These are phyloP conservation scores for Brachionus paranguensis DNA, from an alignment of 1,140 invertebrate species.

Conservation along the genomic window DNA sequence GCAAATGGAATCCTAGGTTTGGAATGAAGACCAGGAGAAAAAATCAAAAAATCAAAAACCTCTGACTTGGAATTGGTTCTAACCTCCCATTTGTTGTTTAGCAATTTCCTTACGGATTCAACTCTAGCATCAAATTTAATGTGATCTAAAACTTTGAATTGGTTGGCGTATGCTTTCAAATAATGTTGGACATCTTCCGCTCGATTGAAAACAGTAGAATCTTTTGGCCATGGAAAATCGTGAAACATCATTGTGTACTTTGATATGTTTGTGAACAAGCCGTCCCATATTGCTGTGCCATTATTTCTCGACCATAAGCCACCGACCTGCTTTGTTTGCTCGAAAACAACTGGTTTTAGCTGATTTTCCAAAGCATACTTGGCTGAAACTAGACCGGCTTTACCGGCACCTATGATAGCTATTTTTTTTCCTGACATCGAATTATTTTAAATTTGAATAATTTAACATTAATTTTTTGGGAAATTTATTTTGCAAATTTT, in stretches of 20 bases:
- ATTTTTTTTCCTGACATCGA: neutral
- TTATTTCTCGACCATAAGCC: conserved; percentile 15
- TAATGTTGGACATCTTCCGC: conserved; percentile 74
- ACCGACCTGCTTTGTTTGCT: neutral
- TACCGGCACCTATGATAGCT: conserved; percentile 31
- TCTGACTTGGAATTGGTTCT: neutral
- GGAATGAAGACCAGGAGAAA: neutral
- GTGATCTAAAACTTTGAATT: neutral
- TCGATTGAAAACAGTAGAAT: conserved; percentile 66
- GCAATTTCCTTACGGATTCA: neutral
- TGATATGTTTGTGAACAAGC: conserved; percentile 70
- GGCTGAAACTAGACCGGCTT: conserved; percentile 13
- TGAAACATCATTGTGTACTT: conserved; percentile 84
- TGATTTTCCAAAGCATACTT: neutral
- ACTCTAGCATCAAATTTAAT: neutral
- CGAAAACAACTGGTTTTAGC: conserved; percentile 27
- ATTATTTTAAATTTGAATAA: neutral
- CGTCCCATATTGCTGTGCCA: neutral
- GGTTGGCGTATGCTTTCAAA: conserved; percentile 67
- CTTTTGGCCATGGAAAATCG: conserved; percentile 67
- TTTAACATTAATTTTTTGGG: neutral
- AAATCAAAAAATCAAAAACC: conserved; percentile 1
- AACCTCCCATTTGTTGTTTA: neutral
- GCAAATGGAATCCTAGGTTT: neutral
- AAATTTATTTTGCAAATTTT: neutral